phyloP scores from a whole-genome alignment of 2,888 invertebrate genomes.

The Gymnoscelis rufifasciata region DNA sequence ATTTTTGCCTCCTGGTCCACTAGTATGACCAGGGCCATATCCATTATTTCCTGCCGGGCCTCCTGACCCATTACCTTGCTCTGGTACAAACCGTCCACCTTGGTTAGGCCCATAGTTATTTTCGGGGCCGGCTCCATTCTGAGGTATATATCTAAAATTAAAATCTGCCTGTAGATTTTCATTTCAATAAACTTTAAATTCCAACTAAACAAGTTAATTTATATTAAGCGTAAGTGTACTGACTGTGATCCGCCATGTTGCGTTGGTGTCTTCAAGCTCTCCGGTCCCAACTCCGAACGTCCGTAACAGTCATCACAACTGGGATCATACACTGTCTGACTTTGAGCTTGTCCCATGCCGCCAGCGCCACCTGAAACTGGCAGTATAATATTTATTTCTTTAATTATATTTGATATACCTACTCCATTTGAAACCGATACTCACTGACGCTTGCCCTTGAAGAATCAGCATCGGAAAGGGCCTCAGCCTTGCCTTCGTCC shows the following conservation, averaged over 20 bases:
- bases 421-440: conserved; percentile 46
- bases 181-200: too few species aligned
- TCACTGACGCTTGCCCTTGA: conserved; percentile 86
- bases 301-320: conserved; percentile 84
- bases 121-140: too few species aligned
- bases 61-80: conserved; percentile 11
- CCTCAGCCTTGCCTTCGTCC: conserved; percentile 87
- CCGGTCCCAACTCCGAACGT: conserved; percentile 40
- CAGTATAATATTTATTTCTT: conserved; percentile 6
- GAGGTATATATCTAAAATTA: too few species aligned
- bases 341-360: conserved; percentile 94
- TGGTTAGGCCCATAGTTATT: conserved; percentile 19
- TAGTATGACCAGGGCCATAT: conserved; percentile 5
- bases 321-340: conserved; percentile 85
- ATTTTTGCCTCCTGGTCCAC: conserved; percentile 1
- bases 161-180: too few species aligned
- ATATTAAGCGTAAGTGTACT: conserved; percentile 17
- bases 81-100: conserved; percentile 13
- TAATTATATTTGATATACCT: neutral
- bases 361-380: conserved; percentile 83
- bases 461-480: conserved; percentile 85
- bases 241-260: conserved; percentile 25
- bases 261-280: conserved; percentile 41
- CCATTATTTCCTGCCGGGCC: neutral
- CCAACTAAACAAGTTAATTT: too few species aligned